Conservation (phyloP, 2,888 invertebrate species). For the Serrognathus titanus region DNA sequence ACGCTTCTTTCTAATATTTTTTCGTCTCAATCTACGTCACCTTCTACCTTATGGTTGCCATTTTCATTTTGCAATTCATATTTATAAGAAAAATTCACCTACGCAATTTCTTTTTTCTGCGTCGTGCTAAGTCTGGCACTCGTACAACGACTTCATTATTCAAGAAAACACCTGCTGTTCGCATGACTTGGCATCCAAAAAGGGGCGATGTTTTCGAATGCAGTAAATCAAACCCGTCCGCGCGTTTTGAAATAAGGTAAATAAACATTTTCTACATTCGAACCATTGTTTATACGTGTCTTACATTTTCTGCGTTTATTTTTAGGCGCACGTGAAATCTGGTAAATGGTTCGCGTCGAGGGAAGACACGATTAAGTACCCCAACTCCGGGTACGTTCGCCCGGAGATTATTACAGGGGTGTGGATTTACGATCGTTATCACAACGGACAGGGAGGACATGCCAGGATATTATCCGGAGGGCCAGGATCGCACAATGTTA, state of each 20-base stretch:
- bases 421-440: conserved; percentile 38
- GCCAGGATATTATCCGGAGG: conserved; percentile 38
- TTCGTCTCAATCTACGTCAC: too few relatives aligned
- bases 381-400: conserved; percentile 36
- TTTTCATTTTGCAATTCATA: neutral
- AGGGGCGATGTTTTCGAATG: too few relatives aligned
- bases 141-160: too few relatives aligned
- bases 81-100: too few relatives aligned
- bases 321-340: conserved; percentile 35
- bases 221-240: too few relatives aligned
- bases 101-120: too few relatives aligned
- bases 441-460: conserved; percentile 37
- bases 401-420: conserved; percentile 41
- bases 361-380: conserved; percentile 39
- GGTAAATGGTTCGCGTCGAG: conserved; percentile 36
- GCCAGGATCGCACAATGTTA: conserved; percentile 36
- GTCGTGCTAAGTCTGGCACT: too few relatives aligned
- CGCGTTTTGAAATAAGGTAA: too few relatives aligned
- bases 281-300: neutral
- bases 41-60: neutral
- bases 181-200: too few relatives aligned
- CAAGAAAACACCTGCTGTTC: too few relatives aligned
- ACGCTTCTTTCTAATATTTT: too few relatives aligned
- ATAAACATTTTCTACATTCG: too few relatives aligned
- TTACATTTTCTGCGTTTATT: conserved; percentile 9